Evolutionary conservation across 2,888 invertebrate species (phyloP), one percentile per base, ranked within the genome.

Genomic region (Caenorhabditis zanzibari): DNA sequence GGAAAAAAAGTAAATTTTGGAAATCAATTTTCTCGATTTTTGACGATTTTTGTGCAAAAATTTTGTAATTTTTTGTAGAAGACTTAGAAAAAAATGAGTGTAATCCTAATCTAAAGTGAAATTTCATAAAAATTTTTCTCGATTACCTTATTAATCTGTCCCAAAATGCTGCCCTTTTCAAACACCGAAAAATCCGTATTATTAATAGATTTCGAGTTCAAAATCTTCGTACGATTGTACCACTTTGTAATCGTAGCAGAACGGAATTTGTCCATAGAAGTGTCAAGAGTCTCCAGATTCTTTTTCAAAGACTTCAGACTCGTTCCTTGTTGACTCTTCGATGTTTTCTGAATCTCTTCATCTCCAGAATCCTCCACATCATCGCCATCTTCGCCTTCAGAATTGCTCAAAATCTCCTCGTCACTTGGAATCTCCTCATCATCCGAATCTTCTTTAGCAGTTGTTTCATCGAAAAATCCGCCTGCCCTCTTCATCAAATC

Each of bases 241-340:
- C 98, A 98, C 93, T 97, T 97, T 89, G 96, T 95, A 82, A 98
- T 95, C 10, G 96, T 95, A 0, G 95, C 93, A 92, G 97, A 95
- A 92, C 97, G 95, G 90, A 95, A 96, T 63, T 52, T 85, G 71
- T 64, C 86, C 61, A 63, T 68, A 38, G n/a, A 71, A 32, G 4
- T 35, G n/a, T 74, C 73, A n/a, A 52, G 28, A 10, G 71, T 59
- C 14, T 54, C 54, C 24, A 74, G 28, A 35, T 59, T 84, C 56
- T 61, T 80, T 35, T 52, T 64, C 72, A 64, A 19, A 44, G 64
- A 41, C 38, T 76, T 81, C 72, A 80, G 14, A 41, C 66, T 68
- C 2, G 73, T 64, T 58, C 72, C 80, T 4, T 69, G 58, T 12
- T 47, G 9, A 14, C 44, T 24, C 22, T 19, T 32, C 26, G 19